Conservation (phyloP, 2,888 invertebrate genomes). For the Metopia argyrocephala region DNA sequence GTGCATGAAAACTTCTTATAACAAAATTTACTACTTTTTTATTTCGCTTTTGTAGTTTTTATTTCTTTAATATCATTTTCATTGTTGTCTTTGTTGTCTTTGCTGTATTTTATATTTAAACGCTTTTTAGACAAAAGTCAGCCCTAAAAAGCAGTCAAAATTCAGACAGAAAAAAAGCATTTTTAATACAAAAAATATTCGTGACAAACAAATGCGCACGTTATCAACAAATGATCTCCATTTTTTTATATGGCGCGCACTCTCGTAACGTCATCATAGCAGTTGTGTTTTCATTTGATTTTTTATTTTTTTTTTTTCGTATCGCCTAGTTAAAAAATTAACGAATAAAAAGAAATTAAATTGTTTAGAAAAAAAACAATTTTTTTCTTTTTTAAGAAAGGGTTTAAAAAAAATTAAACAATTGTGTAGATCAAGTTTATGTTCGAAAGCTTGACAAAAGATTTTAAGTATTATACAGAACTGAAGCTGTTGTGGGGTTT, state of each 20-base stretch:
- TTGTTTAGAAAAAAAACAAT: constrained; percentile 10
- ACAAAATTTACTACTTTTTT: neutral
- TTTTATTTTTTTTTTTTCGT: constrained; percentile 40
- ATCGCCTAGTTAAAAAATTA: constrained; percentile 60
- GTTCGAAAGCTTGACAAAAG: neutral
- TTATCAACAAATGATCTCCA: constrained; percentile 75
- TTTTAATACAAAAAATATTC: constrained; percentile 67
- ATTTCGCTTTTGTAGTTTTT: constrained; percentile 34
- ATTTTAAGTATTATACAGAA: neutral
- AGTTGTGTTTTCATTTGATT: constrained; percentile 60
- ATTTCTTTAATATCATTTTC: constrained; percentile 39
- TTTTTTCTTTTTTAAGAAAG: constrained; percentile 25
- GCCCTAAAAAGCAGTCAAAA: constrained; percentile 34
- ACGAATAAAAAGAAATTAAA: constrained; percentile 8
- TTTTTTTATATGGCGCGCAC: constrained; percentile 63
- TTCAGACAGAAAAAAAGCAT: constrained; percentile 71
- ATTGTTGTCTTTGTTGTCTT: constrained; percentile 34
- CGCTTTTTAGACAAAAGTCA: constrained; percentile 14
- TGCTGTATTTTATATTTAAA: constrained; percentile 9
- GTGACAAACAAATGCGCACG: constrained; percentile 77
- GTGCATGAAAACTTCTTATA: constrained; percentile 45
- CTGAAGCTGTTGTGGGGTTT: neutral
- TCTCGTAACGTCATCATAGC: constrained; percentile 45
- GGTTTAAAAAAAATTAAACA: neutral
- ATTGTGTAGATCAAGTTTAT: neutral